These are phyloP conservation scores for Cephus pulcher DNA, from an alignment of 2,888 invertebrate genomes.

Conservation along the genomic window DNA sequence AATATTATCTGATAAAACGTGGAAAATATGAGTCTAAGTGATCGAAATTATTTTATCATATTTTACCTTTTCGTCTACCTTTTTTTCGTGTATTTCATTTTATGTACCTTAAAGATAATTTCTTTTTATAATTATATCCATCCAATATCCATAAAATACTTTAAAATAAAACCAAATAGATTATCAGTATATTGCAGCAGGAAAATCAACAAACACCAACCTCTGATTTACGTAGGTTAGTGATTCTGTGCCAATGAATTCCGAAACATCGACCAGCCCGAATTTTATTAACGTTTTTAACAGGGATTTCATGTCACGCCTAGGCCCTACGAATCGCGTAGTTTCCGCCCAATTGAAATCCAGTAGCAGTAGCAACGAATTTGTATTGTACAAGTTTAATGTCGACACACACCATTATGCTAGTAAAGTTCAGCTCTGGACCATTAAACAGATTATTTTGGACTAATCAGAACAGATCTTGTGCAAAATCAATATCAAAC, in stretches of 20 bases:
- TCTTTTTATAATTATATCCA: background rate
- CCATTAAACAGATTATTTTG: background rate
- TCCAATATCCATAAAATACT: too few relatives aligned
- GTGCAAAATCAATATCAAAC: background rate
- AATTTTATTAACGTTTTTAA: background rate
- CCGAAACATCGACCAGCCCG: background rate
- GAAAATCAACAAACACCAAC: background rate
- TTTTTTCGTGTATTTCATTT: background rate
- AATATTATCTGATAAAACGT: background rate
- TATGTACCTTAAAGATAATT: too few relatives aligned
- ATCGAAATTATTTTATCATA: background rate
- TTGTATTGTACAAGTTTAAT: background rate
- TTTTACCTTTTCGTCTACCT: background rate
- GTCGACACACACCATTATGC: background rate
- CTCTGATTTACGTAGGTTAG: background rate
- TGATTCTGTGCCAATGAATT: background rate
- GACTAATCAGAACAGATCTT: background rate
- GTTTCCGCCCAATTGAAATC: background rate
- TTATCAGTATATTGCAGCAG: background rate
- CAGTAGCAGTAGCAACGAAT: background rate
- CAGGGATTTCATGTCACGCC: background rate
- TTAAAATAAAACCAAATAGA: too few relatives aligned
- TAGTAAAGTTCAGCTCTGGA: background rate
- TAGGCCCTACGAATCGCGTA: background rate
- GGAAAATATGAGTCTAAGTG: background rate